A percentile compares a stretch with the other conserved stretches of the same genome.
These are phyloP conservation scores for Anoplopoma fimbria DNA, from an alignment of 2,113 vertebrate genomes.

Conservation along the genomic window DNA sequence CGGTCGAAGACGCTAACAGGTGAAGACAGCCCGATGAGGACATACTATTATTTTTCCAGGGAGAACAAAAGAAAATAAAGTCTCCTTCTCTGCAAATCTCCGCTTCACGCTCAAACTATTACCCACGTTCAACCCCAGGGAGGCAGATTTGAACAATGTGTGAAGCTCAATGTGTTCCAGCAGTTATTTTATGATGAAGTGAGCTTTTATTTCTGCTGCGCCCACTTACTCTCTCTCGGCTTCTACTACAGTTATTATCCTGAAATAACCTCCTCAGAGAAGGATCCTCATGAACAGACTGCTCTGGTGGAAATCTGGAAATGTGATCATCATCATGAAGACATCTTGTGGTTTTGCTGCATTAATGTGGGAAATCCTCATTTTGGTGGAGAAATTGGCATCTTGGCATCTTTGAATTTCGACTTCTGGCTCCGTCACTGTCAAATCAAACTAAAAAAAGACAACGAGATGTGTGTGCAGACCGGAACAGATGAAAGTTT, in stretches of 20 bases:
- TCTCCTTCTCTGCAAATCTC: background rate
- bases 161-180: conserved; percentile 1
- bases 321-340: conserved; percentile 9
- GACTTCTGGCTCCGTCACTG: background rate
- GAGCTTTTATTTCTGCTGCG: background rate
- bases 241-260: conserved; percentile 24
- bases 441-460: background rate
- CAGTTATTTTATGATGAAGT: conserved; percentile 19
- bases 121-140: background rate
- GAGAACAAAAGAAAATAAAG: background rate
- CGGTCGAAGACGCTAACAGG: conserved; percentile 1
- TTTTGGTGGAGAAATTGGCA: too few relatives aligned
- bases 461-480: background rate
- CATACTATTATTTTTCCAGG: too few relatives aligned
- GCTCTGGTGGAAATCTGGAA: too few relatives aligned
- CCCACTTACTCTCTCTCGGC: conserved; percentile 10
- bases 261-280: conserved; percentile 32
- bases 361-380: background rate
- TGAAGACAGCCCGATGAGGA: conserved; percentile 27
- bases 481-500: too few relatives aligned
- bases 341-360: conserved; percentile 21
- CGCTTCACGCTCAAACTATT: background rate
- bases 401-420: background rate
- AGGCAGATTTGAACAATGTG: conserved; percentile 13
- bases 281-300: background rate